Evolutionary conservation across 2,113 vertebrate species (phyloP).

Genomic region (Neotragus pygmaeus): DNA sequence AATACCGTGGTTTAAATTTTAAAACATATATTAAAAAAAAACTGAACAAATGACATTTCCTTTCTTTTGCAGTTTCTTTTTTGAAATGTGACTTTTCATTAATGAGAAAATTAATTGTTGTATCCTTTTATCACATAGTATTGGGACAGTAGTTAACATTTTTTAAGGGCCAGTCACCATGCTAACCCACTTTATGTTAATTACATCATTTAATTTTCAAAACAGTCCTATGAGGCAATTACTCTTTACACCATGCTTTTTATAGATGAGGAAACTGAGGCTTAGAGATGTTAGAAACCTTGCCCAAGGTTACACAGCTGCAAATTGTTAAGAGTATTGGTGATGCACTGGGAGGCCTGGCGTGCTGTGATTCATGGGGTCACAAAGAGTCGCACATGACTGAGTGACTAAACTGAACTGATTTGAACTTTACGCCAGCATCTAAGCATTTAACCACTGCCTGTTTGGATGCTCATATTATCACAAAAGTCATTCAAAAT

Average conservation of each 20-base stretch:
- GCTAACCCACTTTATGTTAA: not conserved
- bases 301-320: not conserved
- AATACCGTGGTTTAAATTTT: not conserved
- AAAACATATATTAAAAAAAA: not conserved
- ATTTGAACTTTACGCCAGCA: not conserved
- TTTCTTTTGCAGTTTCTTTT: constrained; percentile 11
- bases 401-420: too few species aligned
- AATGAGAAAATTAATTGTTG: not conserved
- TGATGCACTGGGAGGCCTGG: too few species aligned
- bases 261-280: not conserved
- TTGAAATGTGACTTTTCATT: constrained; percentile 9
- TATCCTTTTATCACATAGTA: not conserved
- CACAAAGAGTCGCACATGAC: too few species aligned
- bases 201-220: not conserved
- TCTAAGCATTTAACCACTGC: not conserved
- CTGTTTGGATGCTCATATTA: not conserved
- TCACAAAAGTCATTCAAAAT: not conserved
- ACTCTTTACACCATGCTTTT: not conserved
- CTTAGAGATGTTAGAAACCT: not conserved
- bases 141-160: not conserved
- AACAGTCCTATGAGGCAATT: not conserved
- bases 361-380: too few species aligned
- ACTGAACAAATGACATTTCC: not conserved
- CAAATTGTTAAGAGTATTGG: not conserved
- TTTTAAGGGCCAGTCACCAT: not conserved